Evolutionary conservation across 2,113 vertebrate species (phyloP), one percentile per base, ranked within the genome.

Genomic region (Neomonachus schauinslandi): DNA sequence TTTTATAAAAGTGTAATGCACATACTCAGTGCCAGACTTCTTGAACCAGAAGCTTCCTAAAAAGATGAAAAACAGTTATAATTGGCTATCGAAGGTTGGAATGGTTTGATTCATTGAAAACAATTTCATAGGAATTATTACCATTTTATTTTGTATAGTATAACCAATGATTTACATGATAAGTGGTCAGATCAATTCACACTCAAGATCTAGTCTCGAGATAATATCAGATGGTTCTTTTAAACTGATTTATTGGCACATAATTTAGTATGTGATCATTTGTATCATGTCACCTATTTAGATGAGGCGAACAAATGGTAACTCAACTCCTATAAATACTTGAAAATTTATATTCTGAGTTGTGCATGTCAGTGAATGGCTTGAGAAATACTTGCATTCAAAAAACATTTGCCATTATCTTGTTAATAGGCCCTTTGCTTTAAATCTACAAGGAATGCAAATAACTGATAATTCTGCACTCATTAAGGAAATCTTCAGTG

Each of bases 391-490:
- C 97, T 98, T 98, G 96, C 97, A 97, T 95, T 98, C 89, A 97
- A 98, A 98, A 96, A 98, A 95, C 98, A 97, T 98, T 98, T 98
- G 97, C 97, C 97, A 98, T 99, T 99, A 99, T 99, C 98, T 98
- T 98, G 94, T 99, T 99, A 99, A 99, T 98, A 99, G 98, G 74
- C 93, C 96, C 98, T 98, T 98, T 98, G 98, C 98, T 99, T 98
- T 99, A 98, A 98, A 99, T 99, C 98, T 98, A 98, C 97, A 97
- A 99, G 97, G 99, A 98, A 99, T 99, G 98, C 98, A 99, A 99
- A 99, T 99, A 99, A 98, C 98, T 99, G 99, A 99, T 99, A 98
- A 99, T 99, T 98, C 97, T 98, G 94, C 59, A 94, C 97, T 99
- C 99, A 98, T 99, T 99, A 98, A 97, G 96, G 98, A 98, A 98